A percentile compares a stretch with the other conserved stretches of the same genome.
Conservation (phyloP, 2,113 vertebrate genomes). For the Mormyrus iriodes region DNA sequence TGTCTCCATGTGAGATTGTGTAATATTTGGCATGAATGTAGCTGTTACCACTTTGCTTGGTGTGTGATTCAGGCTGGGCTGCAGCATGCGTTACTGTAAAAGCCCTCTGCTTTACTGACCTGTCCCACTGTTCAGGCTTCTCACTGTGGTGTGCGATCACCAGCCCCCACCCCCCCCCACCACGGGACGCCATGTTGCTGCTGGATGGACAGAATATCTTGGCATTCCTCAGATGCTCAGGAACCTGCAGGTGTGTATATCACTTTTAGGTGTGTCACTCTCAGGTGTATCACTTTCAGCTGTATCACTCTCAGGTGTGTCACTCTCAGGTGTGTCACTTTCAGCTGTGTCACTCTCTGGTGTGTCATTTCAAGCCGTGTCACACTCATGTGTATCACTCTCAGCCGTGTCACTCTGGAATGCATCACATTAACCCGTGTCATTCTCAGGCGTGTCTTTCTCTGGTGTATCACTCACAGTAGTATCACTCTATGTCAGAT, state of each 20-base stretch:
- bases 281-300: neutral
- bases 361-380: too few species aligned
- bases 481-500: neutral
- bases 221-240: neutral
- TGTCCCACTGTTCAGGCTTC: neutral
- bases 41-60: neutral
- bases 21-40: neutral
- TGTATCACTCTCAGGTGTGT: too few species aligned
- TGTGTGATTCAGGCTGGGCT: neutral
- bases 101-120: neutral
- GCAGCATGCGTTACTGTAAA: neutral
- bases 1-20: neutral
- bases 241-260: neutral
- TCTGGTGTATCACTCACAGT: too few species aligned
- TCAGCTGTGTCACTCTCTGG: too few species aligned
- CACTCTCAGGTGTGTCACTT: too few species aligned
- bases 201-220: neutral
- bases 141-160: neutral
- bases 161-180: neutral
- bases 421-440: too few species aligned
- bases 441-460: too few species aligned
- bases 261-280: neutral
- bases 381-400: neutral
- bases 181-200: neutral
- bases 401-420: neutral